Conservation (phyloP, 2,797 vertebrate species). For the Chromobotia macracanthus region DNA sequence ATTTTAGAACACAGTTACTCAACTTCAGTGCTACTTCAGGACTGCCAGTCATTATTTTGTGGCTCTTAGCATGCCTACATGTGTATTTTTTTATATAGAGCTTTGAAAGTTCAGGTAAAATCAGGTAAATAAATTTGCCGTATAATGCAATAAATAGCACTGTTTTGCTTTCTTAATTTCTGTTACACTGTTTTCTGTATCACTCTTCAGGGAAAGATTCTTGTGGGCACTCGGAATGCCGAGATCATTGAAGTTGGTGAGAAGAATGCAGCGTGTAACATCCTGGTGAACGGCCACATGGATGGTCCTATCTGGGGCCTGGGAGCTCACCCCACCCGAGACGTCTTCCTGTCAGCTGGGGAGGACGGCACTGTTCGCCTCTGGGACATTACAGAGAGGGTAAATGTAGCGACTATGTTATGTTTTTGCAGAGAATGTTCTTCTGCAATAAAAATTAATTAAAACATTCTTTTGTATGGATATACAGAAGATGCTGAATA, state of each 20-base stretch:
- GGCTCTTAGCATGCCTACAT: no score
- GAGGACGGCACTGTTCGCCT: constrained; percentile 95
- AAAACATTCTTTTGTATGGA: background rate
- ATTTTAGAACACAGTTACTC: background rate
- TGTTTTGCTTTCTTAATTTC: no score
- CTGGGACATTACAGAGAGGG: constrained; percentile 96
- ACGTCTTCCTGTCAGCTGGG: constrained; percentile 92
- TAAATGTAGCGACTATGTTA: constrained; percentile 61
- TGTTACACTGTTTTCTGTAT: no score
- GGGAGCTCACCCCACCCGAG: constrained; percentile 89
- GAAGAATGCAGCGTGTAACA: constrained; percentile 95
- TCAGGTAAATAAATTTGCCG: no score
- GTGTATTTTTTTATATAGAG: no score
- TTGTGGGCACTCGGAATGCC: constrained; percentile 92
- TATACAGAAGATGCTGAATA: constrained; percentile 94
- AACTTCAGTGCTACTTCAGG: background rate
- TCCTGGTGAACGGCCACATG: constrained; percentile 93
- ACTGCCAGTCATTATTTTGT: no score
- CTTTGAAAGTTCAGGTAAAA: no score
- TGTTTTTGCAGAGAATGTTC: background rate
- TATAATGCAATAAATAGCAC: no score
- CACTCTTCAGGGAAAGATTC: constrained; percentile 95
- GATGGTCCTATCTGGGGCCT: constrained; percentile 95
- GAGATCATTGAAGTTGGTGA: constrained; percentile 98
- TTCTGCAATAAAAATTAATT: background rate